phyloP scores from a whole-genome alignment of 2,888 invertebrate genomes.

The Spodoptera picta region DNA sequence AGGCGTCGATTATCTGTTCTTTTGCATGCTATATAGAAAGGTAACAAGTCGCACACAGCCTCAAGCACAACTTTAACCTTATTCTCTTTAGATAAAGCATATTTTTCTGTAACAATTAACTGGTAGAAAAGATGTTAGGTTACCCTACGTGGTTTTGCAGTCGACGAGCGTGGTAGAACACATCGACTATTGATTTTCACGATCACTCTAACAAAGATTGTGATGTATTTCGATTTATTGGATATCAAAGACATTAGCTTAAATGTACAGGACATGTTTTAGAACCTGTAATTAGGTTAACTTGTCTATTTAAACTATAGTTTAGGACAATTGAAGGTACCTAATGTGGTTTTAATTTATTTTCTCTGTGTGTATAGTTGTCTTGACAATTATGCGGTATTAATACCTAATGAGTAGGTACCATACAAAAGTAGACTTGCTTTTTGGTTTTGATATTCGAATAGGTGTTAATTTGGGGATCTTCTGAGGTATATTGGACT shows the following conservation, averaged over 20 bases:
- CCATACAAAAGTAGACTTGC: too few species aligned
- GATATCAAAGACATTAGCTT: slow-evolving; percentile 38
- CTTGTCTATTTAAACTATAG: too few species aligned
- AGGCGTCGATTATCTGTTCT: slow-evolving; percentile 87
- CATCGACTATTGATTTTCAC: slow-evolving; percentile 85
- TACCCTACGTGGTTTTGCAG: slow-evolving; percentile 37
- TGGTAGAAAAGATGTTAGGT: slow-evolving; percentile 42
- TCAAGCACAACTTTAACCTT: slow-evolving; percentile 38
- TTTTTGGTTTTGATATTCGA: too few species aligned
- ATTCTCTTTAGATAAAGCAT: background rate
- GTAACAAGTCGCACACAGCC: slow-evolving; percentile 37
- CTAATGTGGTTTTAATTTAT: too few species aligned
- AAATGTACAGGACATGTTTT: too few species aligned
- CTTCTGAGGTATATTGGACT: too few species aligned
- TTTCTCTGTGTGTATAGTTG: too few species aligned
- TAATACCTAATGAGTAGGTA: too few species aligned
- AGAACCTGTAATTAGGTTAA: too few species aligned
- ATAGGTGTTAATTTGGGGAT: too few species aligned
- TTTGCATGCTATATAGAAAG: slow-evolving; percentile 51
- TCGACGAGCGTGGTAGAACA: slow-evolving; percentile 65
- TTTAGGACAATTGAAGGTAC: too few species aligned
- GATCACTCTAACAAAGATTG: slow-evolving; percentile 70
- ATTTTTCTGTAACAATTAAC: slow-evolving; percentile 28
- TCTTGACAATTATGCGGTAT: too few species aligned
- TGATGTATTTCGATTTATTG: slow-evolving; percentile 80